These are phyloP conservation scores for Anodontia alba DNA, from an alignment of 2,888 invertebrate genomes.

Conservation along the genomic window DNA sequence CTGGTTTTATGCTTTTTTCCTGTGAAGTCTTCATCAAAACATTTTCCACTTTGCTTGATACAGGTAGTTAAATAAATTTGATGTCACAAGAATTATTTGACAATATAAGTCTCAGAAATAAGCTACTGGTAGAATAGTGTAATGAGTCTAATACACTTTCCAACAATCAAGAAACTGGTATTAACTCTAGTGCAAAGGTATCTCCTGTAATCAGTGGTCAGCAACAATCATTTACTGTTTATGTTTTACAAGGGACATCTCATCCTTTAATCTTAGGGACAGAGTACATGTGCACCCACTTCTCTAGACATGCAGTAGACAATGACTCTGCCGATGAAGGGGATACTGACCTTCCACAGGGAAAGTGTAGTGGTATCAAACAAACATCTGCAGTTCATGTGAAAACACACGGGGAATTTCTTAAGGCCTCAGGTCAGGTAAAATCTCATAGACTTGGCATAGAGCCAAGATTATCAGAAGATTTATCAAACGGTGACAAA, in stretches of 20 bases:
- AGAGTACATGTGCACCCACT: neutral
- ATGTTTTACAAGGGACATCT: neutral
- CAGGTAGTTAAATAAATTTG: slow-evolving; percentile 12
- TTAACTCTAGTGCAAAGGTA: neutral
- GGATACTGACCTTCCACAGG: neutral
- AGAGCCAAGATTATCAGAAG: too few species aligned
- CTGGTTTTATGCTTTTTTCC: neutral
- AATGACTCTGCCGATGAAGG: neutral
- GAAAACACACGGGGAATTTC: too few species aligned
- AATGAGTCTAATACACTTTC: neutral
- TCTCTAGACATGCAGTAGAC: too few species aligned
- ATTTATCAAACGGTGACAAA: too few species aligned
- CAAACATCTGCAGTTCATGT: slow-evolving; percentile 28
- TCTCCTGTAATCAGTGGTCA: neutral
- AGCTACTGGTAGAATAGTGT: neutral
- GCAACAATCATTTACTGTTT: neutral
- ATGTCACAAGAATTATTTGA: slow-evolving; percentile 5
- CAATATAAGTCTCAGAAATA: neutral
- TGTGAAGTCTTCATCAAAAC: neutral
- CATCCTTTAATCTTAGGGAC: slow-evolving; percentile 5
- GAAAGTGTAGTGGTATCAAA: slow-evolving; percentile 26
- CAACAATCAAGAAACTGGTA: neutral
- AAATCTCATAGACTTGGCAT: too few species aligned
- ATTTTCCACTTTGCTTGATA: neutral
- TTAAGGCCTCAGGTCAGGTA: too few species aligned